These are phyloP conservation scores for Bettongia penicillata DNA, from an alignment of 2,113 vertebrate species.

Conservation along the genomic window DNA sequence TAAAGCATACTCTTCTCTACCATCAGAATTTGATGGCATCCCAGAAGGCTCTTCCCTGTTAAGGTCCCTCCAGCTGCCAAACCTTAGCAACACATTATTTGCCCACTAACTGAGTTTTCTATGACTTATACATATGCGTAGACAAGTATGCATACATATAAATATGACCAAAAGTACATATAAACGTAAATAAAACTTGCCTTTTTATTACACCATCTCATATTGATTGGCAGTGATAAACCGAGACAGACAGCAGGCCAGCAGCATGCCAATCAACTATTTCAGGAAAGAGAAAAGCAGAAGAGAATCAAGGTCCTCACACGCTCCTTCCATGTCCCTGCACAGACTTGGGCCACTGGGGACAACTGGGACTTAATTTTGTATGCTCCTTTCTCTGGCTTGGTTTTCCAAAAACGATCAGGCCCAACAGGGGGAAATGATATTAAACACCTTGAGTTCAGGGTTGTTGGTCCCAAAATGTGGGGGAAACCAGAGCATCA, in stretches of 20 bases:
- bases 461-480: neutral
- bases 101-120: neutral
- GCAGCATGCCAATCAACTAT: constrained; percentile 98
- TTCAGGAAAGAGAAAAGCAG: constrained; percentile 44
- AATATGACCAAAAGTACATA: neutral
- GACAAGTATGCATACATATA: neutral
- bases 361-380: neutral
- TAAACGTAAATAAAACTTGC: constrained; percentile 78
- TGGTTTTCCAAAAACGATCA: neutral
- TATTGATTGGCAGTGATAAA: constrained; percentile 99
- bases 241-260: constrained; percentile 98
- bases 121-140: neutral
- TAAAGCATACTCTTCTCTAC: neutral
- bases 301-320: constrained; percentile 6
- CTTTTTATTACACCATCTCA: constrained; percentile 99
- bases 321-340: neutral
- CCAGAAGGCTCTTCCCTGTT: neutral
- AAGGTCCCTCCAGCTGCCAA: neutral
- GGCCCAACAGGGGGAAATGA: neutral
- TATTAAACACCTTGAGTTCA: neutral
- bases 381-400: neutral
- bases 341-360: neutral
- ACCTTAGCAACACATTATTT: neutral
- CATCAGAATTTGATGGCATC: neutral
- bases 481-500: neutral